phyloP scores from a whole-genome alignment of 2,113 vertebrate genomes.

The Rhynchomys soricoides region DNA sequence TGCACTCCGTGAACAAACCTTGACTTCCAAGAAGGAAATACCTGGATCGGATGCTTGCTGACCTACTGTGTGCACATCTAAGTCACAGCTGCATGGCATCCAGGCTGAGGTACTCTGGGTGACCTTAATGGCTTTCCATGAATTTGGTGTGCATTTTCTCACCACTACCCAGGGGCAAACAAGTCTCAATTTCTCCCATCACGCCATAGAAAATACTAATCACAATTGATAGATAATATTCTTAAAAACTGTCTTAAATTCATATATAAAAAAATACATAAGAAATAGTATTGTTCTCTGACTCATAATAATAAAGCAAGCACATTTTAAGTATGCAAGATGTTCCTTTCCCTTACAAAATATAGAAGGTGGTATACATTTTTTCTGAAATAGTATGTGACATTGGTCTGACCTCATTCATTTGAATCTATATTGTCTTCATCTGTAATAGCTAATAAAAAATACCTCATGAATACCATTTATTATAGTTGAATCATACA shows the following conservation, averaged over 20 bases:
- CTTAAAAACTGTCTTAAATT: background rate
- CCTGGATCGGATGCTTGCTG: background rate
- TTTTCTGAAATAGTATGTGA: conserved; percentile 3
- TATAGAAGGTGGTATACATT: background rate
- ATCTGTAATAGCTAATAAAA: background rate
- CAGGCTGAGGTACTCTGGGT: background rate
- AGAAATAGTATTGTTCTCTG: background rate
- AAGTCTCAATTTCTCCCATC: background rate
- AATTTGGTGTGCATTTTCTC: background rate
- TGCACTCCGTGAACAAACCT: background rate
- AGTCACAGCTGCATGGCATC: background rate
- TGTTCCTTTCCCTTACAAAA: background rate
- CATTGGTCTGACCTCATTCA: background rate
- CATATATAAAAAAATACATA: background rate
- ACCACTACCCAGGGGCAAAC: background rate
- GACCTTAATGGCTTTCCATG: background rate
- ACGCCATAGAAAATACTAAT: background rate
- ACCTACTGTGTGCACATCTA: background rate
- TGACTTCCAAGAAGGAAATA: background rate
- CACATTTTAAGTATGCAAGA: background rate
- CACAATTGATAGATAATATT: background rate
- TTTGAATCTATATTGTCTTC: background rate
- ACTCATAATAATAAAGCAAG: background rate
- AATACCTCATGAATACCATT: background rate
- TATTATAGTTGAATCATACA: background rate